Conservation (phyloP, 2,113 vertebrate genomes). For the Lagenorhynchus albirostris region DNA sequence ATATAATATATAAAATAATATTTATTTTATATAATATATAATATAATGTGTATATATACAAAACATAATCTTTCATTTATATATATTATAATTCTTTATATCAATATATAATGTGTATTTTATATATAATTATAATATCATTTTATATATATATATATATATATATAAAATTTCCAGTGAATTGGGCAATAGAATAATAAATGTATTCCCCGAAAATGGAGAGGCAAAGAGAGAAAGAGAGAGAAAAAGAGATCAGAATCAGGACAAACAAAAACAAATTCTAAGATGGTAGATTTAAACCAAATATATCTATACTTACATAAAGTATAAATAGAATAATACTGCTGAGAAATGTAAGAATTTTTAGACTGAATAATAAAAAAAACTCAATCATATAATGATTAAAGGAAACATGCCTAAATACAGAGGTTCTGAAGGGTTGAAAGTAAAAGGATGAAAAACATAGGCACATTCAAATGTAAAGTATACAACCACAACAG, state of each 20-base stretch:
- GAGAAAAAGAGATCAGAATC: not conserved
- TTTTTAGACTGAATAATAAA: not conserved
- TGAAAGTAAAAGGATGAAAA: not conserved
- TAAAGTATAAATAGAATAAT: not conserved
- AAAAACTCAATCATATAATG: not conserved
- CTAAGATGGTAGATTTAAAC: not conserved
- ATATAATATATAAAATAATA: not conserved
- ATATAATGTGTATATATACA: not conserved
- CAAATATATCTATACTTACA: not conserved
- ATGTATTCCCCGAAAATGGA: not conserved
- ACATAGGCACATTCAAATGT: not conserved
- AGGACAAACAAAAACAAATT: not conserved
- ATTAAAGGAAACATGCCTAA: not conserved
- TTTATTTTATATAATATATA: not conserved
- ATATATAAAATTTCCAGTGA: not conserved
- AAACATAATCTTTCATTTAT: not conserved
- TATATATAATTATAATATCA: not conserved
- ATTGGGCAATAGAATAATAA: not conserved
- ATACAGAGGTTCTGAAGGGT: not conserved
- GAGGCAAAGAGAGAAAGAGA: not conserved
- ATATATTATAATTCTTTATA: not conserved
- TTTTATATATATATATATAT: not conserved
- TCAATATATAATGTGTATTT: too few species aligned
- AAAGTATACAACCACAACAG: not conserved
- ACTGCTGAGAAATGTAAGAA: not conserved